Conservation (phyloP, 2,888 invertebrate species). For the Xestia rhomboidea region DNA sequence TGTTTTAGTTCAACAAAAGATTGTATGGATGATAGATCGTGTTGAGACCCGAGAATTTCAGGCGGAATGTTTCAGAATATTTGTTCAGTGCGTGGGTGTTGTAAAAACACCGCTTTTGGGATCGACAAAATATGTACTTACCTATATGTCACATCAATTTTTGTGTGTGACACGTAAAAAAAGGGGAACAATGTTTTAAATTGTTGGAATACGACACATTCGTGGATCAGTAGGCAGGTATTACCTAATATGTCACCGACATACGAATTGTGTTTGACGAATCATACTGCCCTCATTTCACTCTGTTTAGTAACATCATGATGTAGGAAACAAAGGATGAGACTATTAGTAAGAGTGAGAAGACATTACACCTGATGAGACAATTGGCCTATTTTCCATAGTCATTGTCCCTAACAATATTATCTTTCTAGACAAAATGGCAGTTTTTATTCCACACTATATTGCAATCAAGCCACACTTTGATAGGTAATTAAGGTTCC, state of each 20-base stretch:
- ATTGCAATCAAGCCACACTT: constrained; percentile 8
- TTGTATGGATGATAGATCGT: constrained; percentile 48
- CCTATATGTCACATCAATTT: neutral
- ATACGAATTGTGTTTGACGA: neutral
- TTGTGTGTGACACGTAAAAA: neutral
- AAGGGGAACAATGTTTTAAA: neutral
- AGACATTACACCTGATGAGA: neutral
- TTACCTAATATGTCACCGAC: neutral
- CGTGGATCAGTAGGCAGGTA: neutral
- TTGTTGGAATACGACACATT: neutral
- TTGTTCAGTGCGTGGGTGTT: neutral
- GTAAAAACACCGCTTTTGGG: neutral
- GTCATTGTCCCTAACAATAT: neutral
- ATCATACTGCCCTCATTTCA: neutral
- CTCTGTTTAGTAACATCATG: neutral
- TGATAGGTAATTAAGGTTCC: neutral
- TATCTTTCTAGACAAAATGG: neutral
- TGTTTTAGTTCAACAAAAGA: constrained; percentile 43
- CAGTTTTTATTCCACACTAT: constrained; percentile 21
- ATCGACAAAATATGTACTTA: neutral
- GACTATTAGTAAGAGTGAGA: neutral
- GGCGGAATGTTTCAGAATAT: constrained; percentile 32
- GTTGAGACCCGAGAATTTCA: neutral
- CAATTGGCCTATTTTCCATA: neutral
- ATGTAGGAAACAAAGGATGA: neutral